A percentile compares a stretch with the other conserved stretches of the same genome.
Evolutionary conservation across 2,888 invertebrate species (phyloP).

Genomic region (Teleiodes luculella): DNA sequence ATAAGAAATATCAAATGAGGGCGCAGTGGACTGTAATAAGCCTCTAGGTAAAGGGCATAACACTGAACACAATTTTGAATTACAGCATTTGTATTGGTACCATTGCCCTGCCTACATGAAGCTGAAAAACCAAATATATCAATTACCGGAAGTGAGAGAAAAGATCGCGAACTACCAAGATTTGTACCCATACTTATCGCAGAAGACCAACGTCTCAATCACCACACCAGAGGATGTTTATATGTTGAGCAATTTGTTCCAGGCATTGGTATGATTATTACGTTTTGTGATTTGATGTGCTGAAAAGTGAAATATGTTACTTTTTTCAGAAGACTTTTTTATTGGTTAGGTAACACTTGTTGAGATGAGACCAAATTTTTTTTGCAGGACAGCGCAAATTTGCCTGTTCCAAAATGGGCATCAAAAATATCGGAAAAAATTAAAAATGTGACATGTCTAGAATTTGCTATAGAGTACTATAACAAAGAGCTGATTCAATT

Average conservation of each 20-base stretch:
- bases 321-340: too few species aligned
- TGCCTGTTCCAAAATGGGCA: constrained; percentile 60
- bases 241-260: constrained; percentile 67
- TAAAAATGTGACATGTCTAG: constrained; percentile 65
- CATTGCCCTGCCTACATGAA: constrained; percentile 61
- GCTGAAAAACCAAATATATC: constrained; percentile 48
- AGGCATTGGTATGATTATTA: constrained; percentile 66
- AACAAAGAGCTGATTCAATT: constrained; percentile 53
- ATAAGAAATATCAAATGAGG: too few species aligned
- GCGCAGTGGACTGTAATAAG: too few species aligned
- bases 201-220: constrained; percentile 56
- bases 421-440: constrained; percentile 58
- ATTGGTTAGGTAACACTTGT: too few species aligned
- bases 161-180: constrained; percentile 46
- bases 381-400: constrained; percentile 64
- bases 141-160: constrained; percentile 45
- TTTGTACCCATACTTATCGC: constrained; percentile 47
- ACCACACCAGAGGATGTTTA: constrained; percentile 64
- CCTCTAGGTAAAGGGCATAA: too few species aligned
- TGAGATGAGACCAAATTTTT: too few species aligned
- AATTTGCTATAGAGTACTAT: constrained; percentile 57
- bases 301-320: too few species aligned
- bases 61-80: too few species aligned
- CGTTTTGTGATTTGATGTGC: too few species aligned
- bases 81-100: constrained; percentile 70